Base-by-base conservation (phyloP, 1,140 invertebrate species). In the Oncopodura yosiiana region DNA sequence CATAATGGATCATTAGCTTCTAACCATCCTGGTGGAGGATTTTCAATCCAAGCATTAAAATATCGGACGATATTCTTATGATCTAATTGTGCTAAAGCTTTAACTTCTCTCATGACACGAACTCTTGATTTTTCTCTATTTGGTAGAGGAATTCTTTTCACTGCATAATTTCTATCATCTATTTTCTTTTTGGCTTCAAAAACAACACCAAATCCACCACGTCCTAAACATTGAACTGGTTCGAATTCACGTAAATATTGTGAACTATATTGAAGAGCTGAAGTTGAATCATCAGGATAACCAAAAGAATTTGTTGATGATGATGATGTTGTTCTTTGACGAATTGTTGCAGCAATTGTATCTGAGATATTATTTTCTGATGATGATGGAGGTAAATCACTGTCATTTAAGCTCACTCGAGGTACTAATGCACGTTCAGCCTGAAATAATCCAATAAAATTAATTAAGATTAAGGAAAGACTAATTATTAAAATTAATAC, bases 141-240 rank as follows among this genome's bases (percentile, higher is more conserved):
- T 11, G 89, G 86, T 52, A 96, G 72, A 6, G 81, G 79, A 42
- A 97, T 96, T 65, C 93, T 79, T 73, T 99, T 98, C 0, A 99
- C 82, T 19, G 94, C 94, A 75, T 98, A 98, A 60, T 83, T 77
- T 65, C 87, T 86, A 66, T 95, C 87, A 69, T 99, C 94, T 49
- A 96, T 82, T 72, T 89, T 93, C 69, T 97, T 95, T 68, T 79
- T 84, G 0, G 87, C 91, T 70, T 96, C 86, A 73, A 96, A 97
- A 0, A 99, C 94, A 19, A 96, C 82, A 0, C 94, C 94, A 74
- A 95, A 98, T 0, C 93, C 94, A n/a, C 94, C 94, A 66, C 81
- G 81, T 0, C 93, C 93, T 1, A 98, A 73, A 62, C 86, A 84
- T 53, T 81, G 74, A 30, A 94, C 69, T 6, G 86, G 81, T 26